A percentile compares a stretch with the other conserved stretches of the same genome.
Conservation (phyloP, 2,888 invertebrate species). For the Ennomos fuscantarius region DNA sequence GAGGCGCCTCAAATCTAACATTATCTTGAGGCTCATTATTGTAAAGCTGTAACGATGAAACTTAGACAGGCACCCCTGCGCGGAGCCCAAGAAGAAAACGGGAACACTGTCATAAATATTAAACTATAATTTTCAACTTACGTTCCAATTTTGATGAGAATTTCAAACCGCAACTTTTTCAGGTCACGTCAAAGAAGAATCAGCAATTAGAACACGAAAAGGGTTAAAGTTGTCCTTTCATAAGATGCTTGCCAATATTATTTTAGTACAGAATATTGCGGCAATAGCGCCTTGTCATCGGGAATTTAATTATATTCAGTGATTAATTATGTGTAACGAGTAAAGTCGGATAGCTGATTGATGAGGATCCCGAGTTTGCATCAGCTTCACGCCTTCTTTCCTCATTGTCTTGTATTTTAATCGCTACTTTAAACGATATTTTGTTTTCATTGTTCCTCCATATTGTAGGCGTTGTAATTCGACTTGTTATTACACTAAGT, state of each 20-base stretch:
- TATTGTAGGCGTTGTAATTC: conserved; percentile 72
- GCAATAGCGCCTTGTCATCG: conserved; percentile 79
- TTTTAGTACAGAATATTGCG: conserved; percentile 57
- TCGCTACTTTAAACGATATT: conserved; percentile 77
- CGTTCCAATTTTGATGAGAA: conserved; percentile 10
- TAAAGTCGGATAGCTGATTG: conserved; percentile 78
- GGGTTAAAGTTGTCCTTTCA: conserved; percentile 54
- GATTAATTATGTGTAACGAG: conserved; percentile 82
- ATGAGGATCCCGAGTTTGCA: conserved; percentile 68
- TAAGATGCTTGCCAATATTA: conserved; percentile 53
- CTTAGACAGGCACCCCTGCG: conserved; percentile 22
- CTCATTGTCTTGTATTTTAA: conserved; percentile 75
- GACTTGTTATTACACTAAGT: conserved; percentile 74
- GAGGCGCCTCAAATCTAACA: conserved; percentile 75
- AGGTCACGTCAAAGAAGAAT: conserved; percentile 37
- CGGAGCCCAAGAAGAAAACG: conserved; percentile 22
- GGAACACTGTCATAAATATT: conserved; percentile 36
- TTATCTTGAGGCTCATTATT: conserved; percentile 70
- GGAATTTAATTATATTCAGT: conserved; percentile 81
- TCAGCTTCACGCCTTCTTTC: conserved; percentile 61
- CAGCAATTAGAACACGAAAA: conserved; percentile 47
- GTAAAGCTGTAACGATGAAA: conserved; percentile 50
- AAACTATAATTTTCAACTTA: conserved; percentile 35
- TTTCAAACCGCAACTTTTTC: conserved; percentile 1
- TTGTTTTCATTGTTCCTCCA: conserved; percentile 72